Base-by-base conservation (phyloP, 1,140 invertebrate genomes). In the Aplysia californica region DNA sequence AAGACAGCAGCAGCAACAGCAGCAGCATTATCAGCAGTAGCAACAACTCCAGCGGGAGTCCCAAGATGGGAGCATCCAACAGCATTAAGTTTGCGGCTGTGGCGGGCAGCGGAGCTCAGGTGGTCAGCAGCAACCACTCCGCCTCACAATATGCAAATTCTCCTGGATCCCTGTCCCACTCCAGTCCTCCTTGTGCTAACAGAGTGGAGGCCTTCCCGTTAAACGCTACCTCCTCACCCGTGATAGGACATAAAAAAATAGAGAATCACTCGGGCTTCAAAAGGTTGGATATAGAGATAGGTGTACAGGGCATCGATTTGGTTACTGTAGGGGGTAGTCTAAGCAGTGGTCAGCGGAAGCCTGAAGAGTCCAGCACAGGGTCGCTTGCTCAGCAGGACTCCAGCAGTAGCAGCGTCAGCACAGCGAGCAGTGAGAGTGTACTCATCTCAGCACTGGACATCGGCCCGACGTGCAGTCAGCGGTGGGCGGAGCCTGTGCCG, bases 401-500 rank as follows among this genome's bases (percentile, higher is more conserved):
- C 36, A 73, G 61, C 66, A 78, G 21, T 21, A 33, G 21, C n/a
- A n/a, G n/a, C n/a, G n/a, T n/a, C n/a, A n/a, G n/a, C n/a, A n/a
- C n/a, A n/a, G n/a, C n/a, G n/a, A n/a, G n/a, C n/a, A n/a, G n/a
- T n/a, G n/a, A n/a, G n/a, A n/a, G n/a, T n/a, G n/a, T n/a, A n/a
- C n/a, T n/a, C n/a, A n/a, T n/a, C n/a, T n/a, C n/a, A n/a, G n/a
- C n/a, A n/a, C n/a, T n/a, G n/a, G n/a, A n/a, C n/a, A n/a, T n/a
- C n/a, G n/a, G n/a, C n/a, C n/a, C n/a, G n/a, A n/a, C n/a, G n/a
- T n/a, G n/a, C n/a, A n/a, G n/a, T n/a, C n/a, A n/a, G n/a, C n/a
- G n/a, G n/a, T 90, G 89, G 88, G 87, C 86, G 4, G 87, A 87
- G 75, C 85, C 85, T 36, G 86, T 88, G 38, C 77, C 83, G 76